Percentiles rank a stretch among this genome's conserved stretches.
Conservation (phyloP, 2,888 invertebrate genomes). For the Dynastes tityus region DNA sequence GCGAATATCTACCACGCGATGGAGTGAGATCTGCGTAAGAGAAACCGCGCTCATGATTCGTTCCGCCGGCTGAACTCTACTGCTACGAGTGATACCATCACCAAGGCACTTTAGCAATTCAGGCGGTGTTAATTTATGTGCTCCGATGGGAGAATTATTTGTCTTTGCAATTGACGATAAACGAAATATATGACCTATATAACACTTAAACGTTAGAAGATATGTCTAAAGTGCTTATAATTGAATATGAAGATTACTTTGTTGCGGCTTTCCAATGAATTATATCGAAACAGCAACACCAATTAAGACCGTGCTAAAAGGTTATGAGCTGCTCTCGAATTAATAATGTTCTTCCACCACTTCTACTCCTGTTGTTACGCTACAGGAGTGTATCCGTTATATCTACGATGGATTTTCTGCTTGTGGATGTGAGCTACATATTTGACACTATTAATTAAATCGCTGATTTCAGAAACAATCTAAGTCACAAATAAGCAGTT, state of each 20-base stretch:
- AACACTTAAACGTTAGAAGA: conserved; percentile 3
- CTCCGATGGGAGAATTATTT: conserved; percentile 43
- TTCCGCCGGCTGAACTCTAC: conserved; percentile 14
- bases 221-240: conserved; percentile 31
- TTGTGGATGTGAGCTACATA: no score
- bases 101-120: conserved; percentile 37
- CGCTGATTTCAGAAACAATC: no score
- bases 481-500: no score
- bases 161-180: conserved; percentile 45
- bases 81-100: conserved; percentile 36
- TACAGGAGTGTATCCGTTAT: background rate
- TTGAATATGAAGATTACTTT: conserved; percentile 29
- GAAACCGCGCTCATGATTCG: background rate
- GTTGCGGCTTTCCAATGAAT: background rate
- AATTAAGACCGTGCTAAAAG: conserved; percentile 4
- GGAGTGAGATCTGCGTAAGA: conserved; percentile 28
- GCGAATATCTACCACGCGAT: conserved; percentile 13
- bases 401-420: no score
- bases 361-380: background rate
- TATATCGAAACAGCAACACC: conserved; percentile 7
- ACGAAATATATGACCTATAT: conserved; percentile 39
- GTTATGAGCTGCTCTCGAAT: background rate
- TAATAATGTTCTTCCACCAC: no score
- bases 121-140: conserved; percentile 39
- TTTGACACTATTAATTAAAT: no score